Conservation (phyloP, 2,797 vertebrate species). For the Mareca penelope region DNA sequence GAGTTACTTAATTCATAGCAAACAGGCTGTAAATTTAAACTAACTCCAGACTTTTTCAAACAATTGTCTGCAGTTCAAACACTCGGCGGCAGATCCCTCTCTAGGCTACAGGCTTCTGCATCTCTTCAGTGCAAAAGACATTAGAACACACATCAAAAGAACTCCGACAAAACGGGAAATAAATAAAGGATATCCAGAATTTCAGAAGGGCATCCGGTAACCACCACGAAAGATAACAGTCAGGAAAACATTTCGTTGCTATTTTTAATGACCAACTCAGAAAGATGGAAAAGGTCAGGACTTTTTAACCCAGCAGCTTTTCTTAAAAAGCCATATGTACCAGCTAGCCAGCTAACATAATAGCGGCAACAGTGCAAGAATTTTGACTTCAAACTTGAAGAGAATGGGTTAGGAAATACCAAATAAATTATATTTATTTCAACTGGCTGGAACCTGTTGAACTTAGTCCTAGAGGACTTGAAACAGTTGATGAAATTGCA, state of each 20-base stretch:
- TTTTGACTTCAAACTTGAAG: background rate
- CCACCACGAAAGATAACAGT: fast-evolving
- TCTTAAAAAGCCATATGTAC: background rate
- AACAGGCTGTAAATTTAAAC: background rate
- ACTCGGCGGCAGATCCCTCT: background rate
- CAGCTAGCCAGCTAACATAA: fast-evolving
- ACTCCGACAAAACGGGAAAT: background rate
- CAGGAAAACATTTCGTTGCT: background rate
- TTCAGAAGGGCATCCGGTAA: background rate
- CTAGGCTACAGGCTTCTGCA: background rate
- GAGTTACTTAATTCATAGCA: background rate
- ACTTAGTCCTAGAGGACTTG: background rate
- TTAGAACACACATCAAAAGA: background rate
- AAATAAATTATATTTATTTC: background rate
- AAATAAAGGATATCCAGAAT: slow-evolving; percentile 15
- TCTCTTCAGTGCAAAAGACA: background rate
- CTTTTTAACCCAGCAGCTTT: background rate
- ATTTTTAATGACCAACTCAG: background rate
- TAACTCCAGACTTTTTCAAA: background rate
- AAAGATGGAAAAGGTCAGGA: background rate
- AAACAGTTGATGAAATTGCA: background rate
- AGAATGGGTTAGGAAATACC: background rate
- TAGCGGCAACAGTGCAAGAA: background rate
- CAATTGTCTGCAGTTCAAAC: background rate
- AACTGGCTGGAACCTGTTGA: background rate